A percentile compares a stretch with the other conserved stretches of the same genome.
Conservation (phyloP, 1,140 invertebrate genomes). For the Zaprionus camerounensis region DNA sequence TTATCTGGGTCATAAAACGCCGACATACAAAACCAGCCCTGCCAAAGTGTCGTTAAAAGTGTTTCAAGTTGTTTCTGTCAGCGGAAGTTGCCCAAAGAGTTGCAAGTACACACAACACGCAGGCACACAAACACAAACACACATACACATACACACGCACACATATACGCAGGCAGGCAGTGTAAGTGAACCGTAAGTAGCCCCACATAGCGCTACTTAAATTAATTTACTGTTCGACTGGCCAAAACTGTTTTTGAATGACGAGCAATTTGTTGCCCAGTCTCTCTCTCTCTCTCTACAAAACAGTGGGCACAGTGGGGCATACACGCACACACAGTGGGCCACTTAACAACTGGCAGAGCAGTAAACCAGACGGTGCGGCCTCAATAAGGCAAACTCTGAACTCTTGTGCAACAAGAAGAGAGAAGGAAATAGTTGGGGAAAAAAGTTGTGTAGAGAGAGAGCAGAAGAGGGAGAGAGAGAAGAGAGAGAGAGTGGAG, state of each 20-base stretch:
- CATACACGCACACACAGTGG: neutral
- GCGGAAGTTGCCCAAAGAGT: slow-evolving; percentile 65
- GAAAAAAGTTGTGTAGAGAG: too few species aligned
- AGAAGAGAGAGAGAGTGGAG: too few species aligned
- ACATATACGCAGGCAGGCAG: neutral
- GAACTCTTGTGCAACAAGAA: too few species aligned
- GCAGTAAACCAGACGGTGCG: slow-evolving; percentile 30
- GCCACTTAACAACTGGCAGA: slow-evolving; percentile 47
- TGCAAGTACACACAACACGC: slow-evolving; percentile 38
- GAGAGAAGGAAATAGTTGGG: too few species aligned
- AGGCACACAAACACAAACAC: slow-evolving; percentile 12
- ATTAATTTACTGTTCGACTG: slow-evolving; percentile 62
- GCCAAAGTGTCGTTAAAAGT: slow-evolving; percentile 52
- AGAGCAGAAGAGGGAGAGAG: too few species aligned
- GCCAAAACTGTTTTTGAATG: slow-evolving; percentile 37
- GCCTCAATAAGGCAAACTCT: neutral
- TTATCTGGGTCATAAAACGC: slow-evolving; percentile 79
- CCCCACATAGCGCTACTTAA: slow-evolving; percentile 55
- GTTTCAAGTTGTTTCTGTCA: slow-evolving; percentile 50
- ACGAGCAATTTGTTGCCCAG: slow-evolving; percentile 22
- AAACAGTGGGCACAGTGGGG: neutral
- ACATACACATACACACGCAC: slow-evolving; percentile 4
- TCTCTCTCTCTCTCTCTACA: neutral
- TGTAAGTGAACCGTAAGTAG: neutral
- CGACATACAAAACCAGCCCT: slow-evolving; percentile 37